A percentile compares a stretch with the other conserved stretches of the same genome.
Evolutionary conservation across 2,113 vertebrate species (phyloP).

Genomic region (Pyrgilauda ruficollis): DNA sequence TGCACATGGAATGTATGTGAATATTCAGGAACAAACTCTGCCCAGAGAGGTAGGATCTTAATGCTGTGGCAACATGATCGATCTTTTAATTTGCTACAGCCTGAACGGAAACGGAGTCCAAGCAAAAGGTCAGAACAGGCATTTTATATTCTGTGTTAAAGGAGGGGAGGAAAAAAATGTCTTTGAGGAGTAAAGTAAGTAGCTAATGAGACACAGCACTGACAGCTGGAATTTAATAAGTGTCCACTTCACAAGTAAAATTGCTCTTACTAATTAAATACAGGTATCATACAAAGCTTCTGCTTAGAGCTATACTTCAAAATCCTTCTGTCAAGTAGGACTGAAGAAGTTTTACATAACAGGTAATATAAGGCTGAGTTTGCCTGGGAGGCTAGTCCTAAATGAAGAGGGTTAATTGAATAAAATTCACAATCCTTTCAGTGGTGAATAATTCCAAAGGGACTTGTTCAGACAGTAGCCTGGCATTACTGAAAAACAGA

Average conservation of each 20-base stretch:
- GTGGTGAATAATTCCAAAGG: constrained; percentile 31
- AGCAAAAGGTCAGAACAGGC: constrained; percentile 67
- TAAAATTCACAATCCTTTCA: constrained; percentile 52
- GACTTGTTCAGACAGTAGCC: constrained; percentile 22
- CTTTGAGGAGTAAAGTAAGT: constrained; percentile 73
- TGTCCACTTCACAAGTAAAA: constrained; percentile 56
- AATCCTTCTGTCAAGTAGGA: constrained; percentile 18
- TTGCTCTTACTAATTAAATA: constrained; percentile 62
- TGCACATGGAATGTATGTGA: background rate
- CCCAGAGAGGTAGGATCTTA: background rate
- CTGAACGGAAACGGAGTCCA: constrained; percentile 65
- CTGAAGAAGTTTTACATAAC: background rate
- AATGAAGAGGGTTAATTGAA: constrained; percentile 23
- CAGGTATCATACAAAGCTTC: constrained; percentile 59
- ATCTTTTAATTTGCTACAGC: constrained; percentile 61
- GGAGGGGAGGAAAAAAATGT: constrained; percentile 41
- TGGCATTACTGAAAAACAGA: constrained; percentile 34
- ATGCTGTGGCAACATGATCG: constrained; percentile 11
- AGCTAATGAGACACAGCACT: constrained; percentile 73
- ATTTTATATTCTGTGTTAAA: constrained; percentile 67
- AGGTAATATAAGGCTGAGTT: background rate
- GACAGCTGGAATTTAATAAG: constrained; percentile 63
- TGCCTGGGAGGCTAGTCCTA: background rate
- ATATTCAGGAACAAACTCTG: background rate
- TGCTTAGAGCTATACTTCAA: background rate